These are phyloP conservation scores for Tiliqua scincoides DNA, from an alignment of 2,113 vertebrate species.

Conservation along the genomic window DNA sequence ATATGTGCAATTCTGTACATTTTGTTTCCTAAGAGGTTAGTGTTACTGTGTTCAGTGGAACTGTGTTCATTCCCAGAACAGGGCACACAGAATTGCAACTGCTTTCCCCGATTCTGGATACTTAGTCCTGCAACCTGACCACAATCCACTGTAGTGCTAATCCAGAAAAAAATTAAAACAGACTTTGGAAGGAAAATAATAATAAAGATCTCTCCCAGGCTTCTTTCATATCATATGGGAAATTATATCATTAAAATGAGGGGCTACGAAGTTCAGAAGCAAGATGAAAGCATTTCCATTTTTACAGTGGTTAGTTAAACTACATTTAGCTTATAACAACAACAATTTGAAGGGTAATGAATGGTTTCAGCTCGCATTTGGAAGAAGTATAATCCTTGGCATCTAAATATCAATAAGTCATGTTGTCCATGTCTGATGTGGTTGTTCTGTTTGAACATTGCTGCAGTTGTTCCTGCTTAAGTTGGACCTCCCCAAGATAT, in stretches of 20 bases:
- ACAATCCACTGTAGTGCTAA: background rate
- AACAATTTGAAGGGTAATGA: constrained; percentile 14
- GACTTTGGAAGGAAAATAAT: constrained; percentile 11
- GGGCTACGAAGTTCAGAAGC: background rate
- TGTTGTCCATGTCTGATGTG: constrained; percentile 7
- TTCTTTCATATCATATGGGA: constrained; percentile 1
- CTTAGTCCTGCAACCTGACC: background rate
- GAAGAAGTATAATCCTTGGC: background rate
- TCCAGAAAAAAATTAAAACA: background rate
- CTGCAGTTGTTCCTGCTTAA: constrained; percentile 38
- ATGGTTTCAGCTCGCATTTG: constrained; percentile 23
- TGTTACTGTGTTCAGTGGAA: too few species aligned
- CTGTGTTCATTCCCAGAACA: too few species aligned
- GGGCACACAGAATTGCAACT: too few species aligned
- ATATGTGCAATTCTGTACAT: too few species aligned
- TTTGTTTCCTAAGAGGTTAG: too few species aligned
- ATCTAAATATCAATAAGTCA: constrained; percentile 15
- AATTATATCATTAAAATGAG: background rate
- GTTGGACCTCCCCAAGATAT: constrained; percentile 37
- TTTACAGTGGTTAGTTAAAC: constrained; percentile 1
- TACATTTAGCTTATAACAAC: background rate
- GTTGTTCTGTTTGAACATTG: constrained; percentile 40
- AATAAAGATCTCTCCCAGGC: constrained; percentile 8
- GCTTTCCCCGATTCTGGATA: background rate
- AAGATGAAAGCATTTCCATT: constrained; percentile 18